These are phyloP conservation scores for Cyprichromis sp. DNA, from an alignment of 2,113 vertebrate genomes.

Conservation along the genomic window DNA sequence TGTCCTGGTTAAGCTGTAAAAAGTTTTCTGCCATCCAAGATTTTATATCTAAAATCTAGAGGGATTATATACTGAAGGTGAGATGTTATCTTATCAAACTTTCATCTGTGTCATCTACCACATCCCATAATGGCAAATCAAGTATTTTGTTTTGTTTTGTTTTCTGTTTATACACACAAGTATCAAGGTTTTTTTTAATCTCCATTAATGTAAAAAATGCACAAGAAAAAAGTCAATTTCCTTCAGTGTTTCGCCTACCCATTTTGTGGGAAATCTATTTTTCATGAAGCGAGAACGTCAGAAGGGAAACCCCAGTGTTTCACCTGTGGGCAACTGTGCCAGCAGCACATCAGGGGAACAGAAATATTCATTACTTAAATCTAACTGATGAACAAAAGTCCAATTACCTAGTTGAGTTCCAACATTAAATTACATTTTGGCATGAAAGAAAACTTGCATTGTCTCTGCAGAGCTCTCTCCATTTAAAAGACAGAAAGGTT, in stretches of 20 bases:
- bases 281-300: not conserved
- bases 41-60: not conserved
- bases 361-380: not conserved
- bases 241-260: not conserved
- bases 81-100: not conserved
- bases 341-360: not conserved
- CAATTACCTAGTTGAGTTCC: not conserved
- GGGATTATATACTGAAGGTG: not conserved
- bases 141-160: not conserved
- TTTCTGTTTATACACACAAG: not conserved
- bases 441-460: not conserved
- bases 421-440: not conserved
- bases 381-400: not conserved
- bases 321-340: not conserved
- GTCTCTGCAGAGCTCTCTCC: not conserved
- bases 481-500: not conserved
- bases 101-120: not conserved
- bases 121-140: not conserved
- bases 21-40: no score
- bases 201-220: not conserved
- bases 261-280: not conserved
- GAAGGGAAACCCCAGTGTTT: not conserved
- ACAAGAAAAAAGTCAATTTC: not conserved
- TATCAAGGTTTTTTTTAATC: not conserved
- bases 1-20: no score